phyloP scores from a whole-genome alignment of 2,888 invertebrate genomes.

The Drosophila setosimentum region DNA sequence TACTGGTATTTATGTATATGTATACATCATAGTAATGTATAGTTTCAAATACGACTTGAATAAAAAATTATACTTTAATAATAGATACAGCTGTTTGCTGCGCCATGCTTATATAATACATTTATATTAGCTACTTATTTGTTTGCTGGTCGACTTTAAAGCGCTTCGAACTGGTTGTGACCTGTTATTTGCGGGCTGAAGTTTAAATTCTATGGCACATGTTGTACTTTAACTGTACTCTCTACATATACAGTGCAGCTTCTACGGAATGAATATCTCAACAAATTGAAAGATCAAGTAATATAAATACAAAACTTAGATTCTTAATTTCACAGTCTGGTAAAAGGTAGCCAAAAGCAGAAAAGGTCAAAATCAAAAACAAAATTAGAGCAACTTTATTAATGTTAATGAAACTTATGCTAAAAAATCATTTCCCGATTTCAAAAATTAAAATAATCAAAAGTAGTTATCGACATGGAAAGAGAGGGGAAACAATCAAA shows the following conservation, averaged over 20 bases:
- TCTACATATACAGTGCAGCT: not conserved
- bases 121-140: slow-evolving; percentile 46
- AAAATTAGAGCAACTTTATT: not conserved
- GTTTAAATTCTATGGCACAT: slow-evolving; percentile 19
- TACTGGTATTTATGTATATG: slow-evolving; percentile 21
- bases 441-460: not conserved
- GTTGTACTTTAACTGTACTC: not conserved
- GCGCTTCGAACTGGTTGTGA: slow-evolving; percentile 61
- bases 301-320: not conserved
- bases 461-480: not conserved
- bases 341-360: not conserved
- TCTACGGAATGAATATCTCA: not conserved
- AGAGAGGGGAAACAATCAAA: not conserved
- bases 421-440: not conserved
- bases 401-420: not conserved
- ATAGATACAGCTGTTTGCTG: slow-evolving; percentile 41
- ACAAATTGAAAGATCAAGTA: not conserved
- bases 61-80: slow-evolving; percentile 37
- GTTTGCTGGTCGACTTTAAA: slow-evolving; percentile 35
- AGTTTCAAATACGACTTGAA: slow-evolving; percentile 1
- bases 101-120: slow-evolving; percentile 55
- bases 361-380: not conserved
- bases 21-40: not conserved
- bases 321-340: not conserved
- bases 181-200: slow-evolving; percentile 51